phyloP scores from a whole-genome alignment of 2,113 vertebrate species.

The Myodes glareolus region DNA sequence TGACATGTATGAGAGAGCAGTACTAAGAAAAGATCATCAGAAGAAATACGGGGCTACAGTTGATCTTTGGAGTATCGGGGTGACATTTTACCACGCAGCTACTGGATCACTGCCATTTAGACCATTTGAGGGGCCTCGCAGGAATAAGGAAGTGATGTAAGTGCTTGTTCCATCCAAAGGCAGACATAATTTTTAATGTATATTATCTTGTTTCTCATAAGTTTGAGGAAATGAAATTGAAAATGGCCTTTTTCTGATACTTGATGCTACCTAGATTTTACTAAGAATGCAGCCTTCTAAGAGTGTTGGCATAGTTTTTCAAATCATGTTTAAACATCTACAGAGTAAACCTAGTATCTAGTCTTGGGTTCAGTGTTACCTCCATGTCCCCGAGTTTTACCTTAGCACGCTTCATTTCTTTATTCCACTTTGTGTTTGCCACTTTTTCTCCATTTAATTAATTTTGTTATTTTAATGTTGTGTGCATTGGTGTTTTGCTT shows the following conservation, averaged over 20 bases:
- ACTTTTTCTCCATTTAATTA: too few species aligned
- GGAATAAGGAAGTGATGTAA: constrained; percentile 99
- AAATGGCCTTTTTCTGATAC: constrained; percentile 36
- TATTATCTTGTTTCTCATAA: not conserved
- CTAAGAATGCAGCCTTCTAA: constrained; percentile 28
- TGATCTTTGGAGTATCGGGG: constrained; percentile 98
- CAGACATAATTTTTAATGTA: not conserved
- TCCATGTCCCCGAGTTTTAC: too few species aligned
- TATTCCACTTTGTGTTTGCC: too few species aligned
- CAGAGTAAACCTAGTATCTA: too few species aligned
- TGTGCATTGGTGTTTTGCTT: not conserved
- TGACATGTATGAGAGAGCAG: constrained; percentile 98
- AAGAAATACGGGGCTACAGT: constrained; percentile 98
- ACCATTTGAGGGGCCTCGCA: constrained; percentile 97
- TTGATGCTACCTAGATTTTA: constrained; percentile 26
- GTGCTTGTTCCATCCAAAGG: constrained; percentile 74
- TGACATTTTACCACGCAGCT: constrained; percentile 98
- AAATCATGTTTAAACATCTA: too few species aligned
- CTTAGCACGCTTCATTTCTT: too few species aligned
- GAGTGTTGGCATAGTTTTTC: constrained; percentile 12
- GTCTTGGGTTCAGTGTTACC: too few species aligned
- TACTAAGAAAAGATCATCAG: constrained; percentile 97
- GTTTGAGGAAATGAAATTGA: not conserved
- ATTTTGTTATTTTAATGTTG: not conserved
- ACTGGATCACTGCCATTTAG: constrained; percentile 97